A percentile compares a stretch with the other conserved stretches of the same genome.
phyloP scores from a whole-genome alignment of 2,797 vertebrate genomes.

The Mus spretus region DNA sequence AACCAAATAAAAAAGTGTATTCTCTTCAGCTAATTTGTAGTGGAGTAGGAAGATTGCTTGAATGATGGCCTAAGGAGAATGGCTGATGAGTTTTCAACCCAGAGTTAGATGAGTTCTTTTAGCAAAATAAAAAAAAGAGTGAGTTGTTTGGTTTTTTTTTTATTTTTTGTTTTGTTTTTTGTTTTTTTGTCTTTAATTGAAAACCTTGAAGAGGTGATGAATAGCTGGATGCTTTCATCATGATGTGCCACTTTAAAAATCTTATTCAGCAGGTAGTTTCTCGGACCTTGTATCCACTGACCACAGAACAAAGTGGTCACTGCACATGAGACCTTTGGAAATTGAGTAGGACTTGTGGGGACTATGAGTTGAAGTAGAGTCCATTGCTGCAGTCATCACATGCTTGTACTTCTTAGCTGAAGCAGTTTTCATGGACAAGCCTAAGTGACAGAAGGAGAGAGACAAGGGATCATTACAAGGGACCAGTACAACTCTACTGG shows the following conservation, averaged over 20 bases:
- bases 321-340: neutral
- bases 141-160: no score
- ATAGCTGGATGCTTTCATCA: no score
- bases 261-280: neutral
- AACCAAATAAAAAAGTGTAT: neutral
- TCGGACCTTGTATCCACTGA: neutral
- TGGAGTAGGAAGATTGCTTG: conserved; percentile 35
- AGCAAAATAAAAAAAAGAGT: neutral
- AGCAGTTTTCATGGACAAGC: neutral
- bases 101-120: conserved; percentile 12
- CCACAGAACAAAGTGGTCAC: neutral
- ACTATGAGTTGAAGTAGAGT: neutral
- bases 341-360: neutral
- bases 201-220: neutral
- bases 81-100: conserved; percentile 14
- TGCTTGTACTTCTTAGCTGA: neutral
- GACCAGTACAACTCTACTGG: neutral
- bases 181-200: neutral
- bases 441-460: neutral
- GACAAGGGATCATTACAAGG: neutral
- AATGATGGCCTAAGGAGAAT: neutral
- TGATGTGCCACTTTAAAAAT: neutral
- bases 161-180: no score
- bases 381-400: neutral
- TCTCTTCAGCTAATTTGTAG: neutral